Evolutionary conservation across 2,797 vertebrate genomes (phyloP).

Genomic region (Hipposideros larvatus): DNA sequence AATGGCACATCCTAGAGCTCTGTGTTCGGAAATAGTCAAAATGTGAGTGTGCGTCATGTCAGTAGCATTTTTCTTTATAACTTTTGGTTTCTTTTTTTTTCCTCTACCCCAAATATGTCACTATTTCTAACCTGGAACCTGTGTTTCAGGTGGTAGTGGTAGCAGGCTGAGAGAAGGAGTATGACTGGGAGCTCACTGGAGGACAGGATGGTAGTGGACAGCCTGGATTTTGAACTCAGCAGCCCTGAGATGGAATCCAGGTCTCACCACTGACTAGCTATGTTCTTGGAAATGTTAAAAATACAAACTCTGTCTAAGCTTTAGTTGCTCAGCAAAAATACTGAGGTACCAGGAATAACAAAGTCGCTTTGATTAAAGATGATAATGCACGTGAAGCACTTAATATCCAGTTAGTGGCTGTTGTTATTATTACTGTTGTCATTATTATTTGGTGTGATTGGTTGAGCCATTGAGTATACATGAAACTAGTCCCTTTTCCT

Average conservation of each 20-base stretch:
- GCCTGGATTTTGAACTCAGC: neutral
- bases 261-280: neutral
- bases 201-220: neutral
- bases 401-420: neutral
- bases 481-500: neutral
- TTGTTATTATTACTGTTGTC: neutral
- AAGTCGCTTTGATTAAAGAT: neutral
- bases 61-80: neutral
- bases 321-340: neutral
- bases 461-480: neutral
- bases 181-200: neutral
- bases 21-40: neutral
- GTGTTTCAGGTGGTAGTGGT: neutral
- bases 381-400: neutral
- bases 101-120: neutral
- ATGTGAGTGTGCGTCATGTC: neutral
- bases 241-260: neutral
- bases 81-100: neutral
- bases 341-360: neutral
- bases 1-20: neutral
- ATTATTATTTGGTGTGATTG: neutral
- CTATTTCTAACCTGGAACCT: neutral
- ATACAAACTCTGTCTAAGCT: neutral
- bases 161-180: accelerated
- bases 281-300: neutral